phyloP scores from a whole-genome alignment of 2,113 vertebrate genomes.

The Lanius collurio region DNA sequence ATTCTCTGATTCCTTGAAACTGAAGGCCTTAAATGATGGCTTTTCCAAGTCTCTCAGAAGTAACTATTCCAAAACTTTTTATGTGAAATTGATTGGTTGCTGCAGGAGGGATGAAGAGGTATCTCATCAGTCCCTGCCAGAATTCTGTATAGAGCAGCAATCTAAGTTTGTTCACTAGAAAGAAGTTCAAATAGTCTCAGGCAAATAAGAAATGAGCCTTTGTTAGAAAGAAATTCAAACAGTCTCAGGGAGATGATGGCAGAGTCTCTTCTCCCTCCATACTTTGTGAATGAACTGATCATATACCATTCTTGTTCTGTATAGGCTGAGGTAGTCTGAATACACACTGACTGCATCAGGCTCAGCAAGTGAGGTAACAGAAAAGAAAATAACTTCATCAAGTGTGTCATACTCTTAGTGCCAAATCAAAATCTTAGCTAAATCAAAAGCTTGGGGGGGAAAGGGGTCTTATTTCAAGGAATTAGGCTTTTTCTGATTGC shows the following conservation, averaged over 20 bases:
- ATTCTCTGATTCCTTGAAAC: background rate
- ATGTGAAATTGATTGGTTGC: background rate
- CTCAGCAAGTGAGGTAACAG: background rate
- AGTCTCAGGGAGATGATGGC: background rate
- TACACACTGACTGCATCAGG: background rate
- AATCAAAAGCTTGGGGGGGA: background rate
- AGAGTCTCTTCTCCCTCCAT: background rate
- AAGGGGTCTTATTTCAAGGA: background rate
- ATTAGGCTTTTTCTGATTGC: background rate
- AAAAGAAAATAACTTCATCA: background rate
- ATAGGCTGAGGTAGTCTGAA: background rate
- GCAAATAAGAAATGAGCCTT: background rate
- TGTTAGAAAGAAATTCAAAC: background rate
- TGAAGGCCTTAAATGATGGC: background rate
- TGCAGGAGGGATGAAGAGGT: background rate
- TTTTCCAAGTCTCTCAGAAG: background rate
- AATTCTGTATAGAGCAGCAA: background rate
- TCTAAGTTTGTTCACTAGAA: background rate
- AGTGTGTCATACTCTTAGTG: accelerated
- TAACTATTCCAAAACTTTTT: background rate
- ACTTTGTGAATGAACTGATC: background rate
- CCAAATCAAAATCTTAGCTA: background rate
- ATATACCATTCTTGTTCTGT: background rate
- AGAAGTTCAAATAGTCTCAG: background rate
- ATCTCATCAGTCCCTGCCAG: background rate